Conservation (phyloP, 2,797 vertebrate species). For the Xenopus petersii region DNA sequence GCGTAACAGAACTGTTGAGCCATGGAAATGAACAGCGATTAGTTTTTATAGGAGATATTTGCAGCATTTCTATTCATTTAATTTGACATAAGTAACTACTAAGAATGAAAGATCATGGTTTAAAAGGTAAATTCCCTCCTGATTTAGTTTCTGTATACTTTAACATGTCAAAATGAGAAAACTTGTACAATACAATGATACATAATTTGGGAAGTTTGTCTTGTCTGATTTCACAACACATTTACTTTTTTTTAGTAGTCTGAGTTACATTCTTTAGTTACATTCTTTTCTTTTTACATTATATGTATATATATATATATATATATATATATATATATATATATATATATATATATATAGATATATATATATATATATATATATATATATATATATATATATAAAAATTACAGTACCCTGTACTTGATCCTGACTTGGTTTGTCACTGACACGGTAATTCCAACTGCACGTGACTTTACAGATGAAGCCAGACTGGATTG, state of each 20-base stretch:
- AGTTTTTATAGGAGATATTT: too few species aligned
- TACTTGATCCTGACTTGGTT: too few species aligned
- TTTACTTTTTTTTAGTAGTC: not conserved
- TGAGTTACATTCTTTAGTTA: not conserved
- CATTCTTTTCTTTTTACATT: not conserved
- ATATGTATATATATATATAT: not conserved
- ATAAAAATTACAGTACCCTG: not conserved
- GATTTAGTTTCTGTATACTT: constrained; percentile 22
- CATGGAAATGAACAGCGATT: too few species aligned
- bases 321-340: not conserved
- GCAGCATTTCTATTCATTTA: not conserved
- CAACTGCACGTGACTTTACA: too few species aligned
- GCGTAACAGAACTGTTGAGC: too few species aligned
- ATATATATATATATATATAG: not conserved
- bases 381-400: not conserved
- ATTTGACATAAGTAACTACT: constrained; percentile 11
- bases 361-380: not conserved
- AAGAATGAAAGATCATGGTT: constrained; percentile 38
- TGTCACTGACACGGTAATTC: too few species aligned
- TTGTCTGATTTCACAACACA: not conserved
- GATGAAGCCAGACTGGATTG: too few species aligned
- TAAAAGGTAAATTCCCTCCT: constrained; percentile 36
- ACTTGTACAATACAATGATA: not conserved
- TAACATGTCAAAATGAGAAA: too few species aligned
- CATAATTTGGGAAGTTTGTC: constrained; percentile 6